Conservation (phyloP, 2,888 invertebrate species). For the Thumatha senex region DNA sequence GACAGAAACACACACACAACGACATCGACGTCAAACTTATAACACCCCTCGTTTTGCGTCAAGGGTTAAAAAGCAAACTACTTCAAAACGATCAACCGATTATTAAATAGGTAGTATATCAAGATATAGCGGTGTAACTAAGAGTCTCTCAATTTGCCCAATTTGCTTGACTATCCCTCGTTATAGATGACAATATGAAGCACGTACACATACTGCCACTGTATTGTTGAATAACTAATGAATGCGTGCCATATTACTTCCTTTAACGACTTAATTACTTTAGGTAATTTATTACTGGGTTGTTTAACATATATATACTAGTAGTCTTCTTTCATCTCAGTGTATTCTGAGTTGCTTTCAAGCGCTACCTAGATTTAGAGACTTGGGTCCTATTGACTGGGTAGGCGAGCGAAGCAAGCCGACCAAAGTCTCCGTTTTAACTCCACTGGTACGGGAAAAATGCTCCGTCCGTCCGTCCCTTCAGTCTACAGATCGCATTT, state of each 20-base stretch:
- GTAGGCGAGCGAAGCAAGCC: too few species aligned
- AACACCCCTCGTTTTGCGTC: too few species aligned
- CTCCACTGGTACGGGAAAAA: too few species aligned
- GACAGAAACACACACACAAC: too few species aligned
- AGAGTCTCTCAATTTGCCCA: slow-evolving; percentile 13
- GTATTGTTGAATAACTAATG: slow-evolving; percentile 5
- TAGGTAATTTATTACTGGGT: neutral
- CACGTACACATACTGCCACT: slow-evolving; percentile 9
- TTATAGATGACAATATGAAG: slow-evolving; percentile 13
- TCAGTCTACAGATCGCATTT: too few species aligned
- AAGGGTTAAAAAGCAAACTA: neutral
- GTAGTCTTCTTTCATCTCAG: neutral
- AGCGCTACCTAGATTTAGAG: too few species aligned
- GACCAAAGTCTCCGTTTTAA: too few species aligned
- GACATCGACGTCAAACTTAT: too few species aligned
- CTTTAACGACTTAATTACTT: slow-evolving; percentile 4
- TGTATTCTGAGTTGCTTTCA: too few species aligned
- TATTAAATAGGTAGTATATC: slow-evolving; percentile 4
- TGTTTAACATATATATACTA: neutral
- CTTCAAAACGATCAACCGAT: slow-evolving; percentile 8
- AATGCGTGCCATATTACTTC: neutral
- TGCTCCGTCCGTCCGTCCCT: too few species aligned
- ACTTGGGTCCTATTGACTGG: too few species aligned
- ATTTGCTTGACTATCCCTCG: slow-evolving; percentile 11
- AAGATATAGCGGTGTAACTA: slow-evolving; percentile 2